phyloP scores from a whole-genome alignment of 2,113 vertebrate species.

The Leptocoma aspasia region DNA sequence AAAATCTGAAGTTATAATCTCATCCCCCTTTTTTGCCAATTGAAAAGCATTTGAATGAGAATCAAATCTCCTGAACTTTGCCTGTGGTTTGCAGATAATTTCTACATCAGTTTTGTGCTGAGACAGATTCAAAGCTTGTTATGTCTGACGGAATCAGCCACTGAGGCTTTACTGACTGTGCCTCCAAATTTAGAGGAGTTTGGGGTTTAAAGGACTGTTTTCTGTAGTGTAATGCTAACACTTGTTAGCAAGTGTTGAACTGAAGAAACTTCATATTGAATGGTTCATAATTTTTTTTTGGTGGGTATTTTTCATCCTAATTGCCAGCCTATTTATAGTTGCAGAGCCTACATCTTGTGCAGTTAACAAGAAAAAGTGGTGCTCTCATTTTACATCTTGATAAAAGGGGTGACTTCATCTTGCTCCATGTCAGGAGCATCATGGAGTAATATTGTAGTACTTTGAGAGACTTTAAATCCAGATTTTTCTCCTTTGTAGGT shows the following conservation, averaged over 20 bases:
- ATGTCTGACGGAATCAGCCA: not conserved
- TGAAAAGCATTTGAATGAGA: not conserved
- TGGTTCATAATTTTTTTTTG: not conserved
- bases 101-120: not conserved
- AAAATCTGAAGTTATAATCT: not conserved
- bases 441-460: constrained; percentile 13
- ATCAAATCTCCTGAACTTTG: not conserved
- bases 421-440: not conserved
- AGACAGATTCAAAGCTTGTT: not conserved
- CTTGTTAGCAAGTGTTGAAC: not conserved
- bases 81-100: not conserved
- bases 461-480: not conserved
- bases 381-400: not conserved
- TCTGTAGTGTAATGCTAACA: not conserved
- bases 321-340: not conserved
- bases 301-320: not conserved
- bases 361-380: not conserved
- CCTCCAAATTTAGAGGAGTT: not conserved
- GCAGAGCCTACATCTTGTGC: not conserved
- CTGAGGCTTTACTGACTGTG: not conserved
- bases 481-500: not conserved
- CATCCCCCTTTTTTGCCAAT: not conserved
- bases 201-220: not conserved
- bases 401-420: constrained; percentile 14
- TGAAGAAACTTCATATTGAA: not conserved